Conservation (phyloP, 1,140 invertebrate species). For the Bicyclus anynana region DNA sequence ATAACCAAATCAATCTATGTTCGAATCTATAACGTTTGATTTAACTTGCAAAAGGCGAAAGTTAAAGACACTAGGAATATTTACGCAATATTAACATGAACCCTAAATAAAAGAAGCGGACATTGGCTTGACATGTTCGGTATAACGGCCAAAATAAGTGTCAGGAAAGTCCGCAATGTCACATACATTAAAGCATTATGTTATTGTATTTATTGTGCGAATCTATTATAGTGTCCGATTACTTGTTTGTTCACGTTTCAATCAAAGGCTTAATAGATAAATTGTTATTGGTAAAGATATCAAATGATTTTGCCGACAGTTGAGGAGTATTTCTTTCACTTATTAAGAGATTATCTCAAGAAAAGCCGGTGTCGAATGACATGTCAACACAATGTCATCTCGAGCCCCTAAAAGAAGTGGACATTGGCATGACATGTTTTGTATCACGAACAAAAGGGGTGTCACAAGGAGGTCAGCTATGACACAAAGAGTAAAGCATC, state of each 20-base stretch:
- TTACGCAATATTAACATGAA: too few relatives aligned
- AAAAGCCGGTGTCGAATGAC: too few relatives aligned
- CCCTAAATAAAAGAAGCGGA: background rate
- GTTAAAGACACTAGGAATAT: too few relatives aligned
- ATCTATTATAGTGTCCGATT: background rate
- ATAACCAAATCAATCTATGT: too few relatives aligned
- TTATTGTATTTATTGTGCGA: background rate
- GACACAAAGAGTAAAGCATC: background rate
- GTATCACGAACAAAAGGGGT: conserved; percentile 9
- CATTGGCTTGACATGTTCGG: background rate
- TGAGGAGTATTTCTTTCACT: too few relatives aligned
- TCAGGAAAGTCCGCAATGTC: background rate
- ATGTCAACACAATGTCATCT: too few relatives aligned
- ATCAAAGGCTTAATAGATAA: background rate
- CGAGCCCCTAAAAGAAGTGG: background rate
- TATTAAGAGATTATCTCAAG: too few relatives aligned
- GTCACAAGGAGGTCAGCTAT: background rate
- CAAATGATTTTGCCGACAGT: too few relatives aligned
- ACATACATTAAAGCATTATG: background rate
- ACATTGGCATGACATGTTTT: background rate
- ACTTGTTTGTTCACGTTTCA: background rate
- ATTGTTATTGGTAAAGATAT: too few relatives aligned
- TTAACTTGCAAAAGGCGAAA: too few relatives aligned
- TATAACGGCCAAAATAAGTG: conserved; percentile 3
- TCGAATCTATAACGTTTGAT: too few relatives aligned